A percentile compares a stretch with the other conserved stretches of the same genome.
Evolutionary conservation across 2,113 vertebrate genomes (phyloP).

Genomic region (Raja brachyura): DNA sequence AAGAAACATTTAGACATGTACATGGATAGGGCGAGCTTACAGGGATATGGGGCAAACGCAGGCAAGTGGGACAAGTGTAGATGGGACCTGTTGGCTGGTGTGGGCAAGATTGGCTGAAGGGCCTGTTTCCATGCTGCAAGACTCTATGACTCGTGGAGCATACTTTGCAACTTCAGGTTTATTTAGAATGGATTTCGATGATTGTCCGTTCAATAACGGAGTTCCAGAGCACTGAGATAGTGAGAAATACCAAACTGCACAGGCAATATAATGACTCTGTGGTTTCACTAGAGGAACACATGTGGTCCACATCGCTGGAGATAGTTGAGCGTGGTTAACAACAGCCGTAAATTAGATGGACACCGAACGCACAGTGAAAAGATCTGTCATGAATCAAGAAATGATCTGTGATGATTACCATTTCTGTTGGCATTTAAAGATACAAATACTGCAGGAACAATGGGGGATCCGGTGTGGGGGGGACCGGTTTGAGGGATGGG

Average conservation of each 20-base stretch:
- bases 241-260: neutral
- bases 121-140: too few relatives aligned
- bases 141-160: too few relatives aligned
- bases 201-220: neutral
- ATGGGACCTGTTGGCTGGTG: too few relatives aligned
- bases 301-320: too few relatives aligned
- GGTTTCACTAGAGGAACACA: neutral
- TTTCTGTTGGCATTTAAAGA: neutral
- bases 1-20: too few relatives aligned
- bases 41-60: too few relatives aligned
- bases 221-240: neutral
- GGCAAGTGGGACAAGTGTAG: too few relatives aligned
- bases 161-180: neutral
- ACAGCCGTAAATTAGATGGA: neutral
- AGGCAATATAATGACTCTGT: neutral
- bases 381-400: neutral
- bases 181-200: neutral
- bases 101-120: too few relatives aligned
- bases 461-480: too few relatives aligned
- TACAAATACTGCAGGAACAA: too few relatives aligned
- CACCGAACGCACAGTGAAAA: neutral
- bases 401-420: neutral
- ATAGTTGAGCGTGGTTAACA: neutral
- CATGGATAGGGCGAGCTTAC: too few relatives aligned
- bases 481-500: too few relatives aligned